Evolutionary conservation across 2,797 vertebrate species (phyloP).

Genomic region (Sebastes hubbsi): DNA sequence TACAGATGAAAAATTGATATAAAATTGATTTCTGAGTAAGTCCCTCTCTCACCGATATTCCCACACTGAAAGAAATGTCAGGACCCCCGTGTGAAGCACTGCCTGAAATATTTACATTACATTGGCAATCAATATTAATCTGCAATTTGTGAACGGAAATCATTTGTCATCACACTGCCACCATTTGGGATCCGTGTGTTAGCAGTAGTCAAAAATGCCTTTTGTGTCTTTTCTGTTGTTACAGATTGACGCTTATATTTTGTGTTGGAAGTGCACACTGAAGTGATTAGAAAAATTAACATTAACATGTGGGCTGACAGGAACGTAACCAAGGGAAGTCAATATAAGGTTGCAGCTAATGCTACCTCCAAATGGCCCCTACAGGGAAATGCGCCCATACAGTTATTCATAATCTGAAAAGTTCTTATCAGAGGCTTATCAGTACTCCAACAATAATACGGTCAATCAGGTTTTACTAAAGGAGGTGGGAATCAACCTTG

Average conservation of each 20-base stretch:
- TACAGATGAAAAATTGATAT: background rate
- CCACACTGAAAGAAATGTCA: background rate
- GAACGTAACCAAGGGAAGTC: background rate
- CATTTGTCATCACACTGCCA: background rate
- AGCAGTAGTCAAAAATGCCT: background rate
- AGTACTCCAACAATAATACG: background rate
- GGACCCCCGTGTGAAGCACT: background rate
- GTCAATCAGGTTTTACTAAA: background rate
- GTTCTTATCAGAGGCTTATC: background rate
- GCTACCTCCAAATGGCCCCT: background rate
- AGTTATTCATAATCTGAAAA: background rate
- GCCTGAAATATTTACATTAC: background rate
- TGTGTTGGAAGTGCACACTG: background rate
- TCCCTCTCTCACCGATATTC: background rate
- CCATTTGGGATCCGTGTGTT: background rate
- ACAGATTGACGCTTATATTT: background rate
- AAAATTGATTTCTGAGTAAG: fast-evolving
- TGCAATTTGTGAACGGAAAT: background rate
- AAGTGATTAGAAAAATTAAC: background rate
- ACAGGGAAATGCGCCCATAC: background rate
- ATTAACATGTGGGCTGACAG: background rate
- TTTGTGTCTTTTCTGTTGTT: background rate
- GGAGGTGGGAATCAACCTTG: background rate
- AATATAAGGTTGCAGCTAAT: background rate
- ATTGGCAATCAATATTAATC: background rate